These are phyloP conservation scores for Pundamilia nyererei DNA, from an alignment of 2,113 vertebrate genomes.

Conservation along the genomic window DNA sequence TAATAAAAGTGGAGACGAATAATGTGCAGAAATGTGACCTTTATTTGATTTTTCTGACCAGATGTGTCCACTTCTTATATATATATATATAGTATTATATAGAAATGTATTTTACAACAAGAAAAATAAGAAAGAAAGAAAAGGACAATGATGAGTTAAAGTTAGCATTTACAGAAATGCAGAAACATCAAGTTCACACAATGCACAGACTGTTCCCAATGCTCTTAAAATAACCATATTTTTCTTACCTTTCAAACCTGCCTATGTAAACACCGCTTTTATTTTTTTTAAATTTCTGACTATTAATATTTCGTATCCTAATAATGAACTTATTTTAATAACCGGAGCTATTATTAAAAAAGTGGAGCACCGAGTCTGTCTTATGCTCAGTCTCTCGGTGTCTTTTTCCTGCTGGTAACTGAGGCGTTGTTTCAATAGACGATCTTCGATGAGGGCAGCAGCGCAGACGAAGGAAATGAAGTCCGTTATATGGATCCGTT, in stretches of 20 bases:
- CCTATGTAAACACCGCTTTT: background rate
- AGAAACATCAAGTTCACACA: background rate
- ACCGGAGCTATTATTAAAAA: rapidly evolving
- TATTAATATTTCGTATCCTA: background rate
- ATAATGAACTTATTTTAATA: background rate
- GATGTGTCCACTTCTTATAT: background rate
- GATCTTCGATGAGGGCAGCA: constrained; percentile 15
- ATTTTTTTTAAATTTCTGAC: rapidly evolving
- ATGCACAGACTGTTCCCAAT: background rate
- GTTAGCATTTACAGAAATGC: background rate
- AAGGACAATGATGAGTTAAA: background rate
- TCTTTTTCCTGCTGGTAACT: rapidly evolving
- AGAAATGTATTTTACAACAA: background rate
- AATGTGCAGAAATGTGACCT: background rate
- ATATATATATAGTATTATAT: background rate
- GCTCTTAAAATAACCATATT: background rate
- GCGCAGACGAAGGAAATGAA: background rate
- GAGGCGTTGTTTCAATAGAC: background rate
- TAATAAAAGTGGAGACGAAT: rapidly evolving
- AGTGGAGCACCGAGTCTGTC: background rate
- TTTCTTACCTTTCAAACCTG: background rate
- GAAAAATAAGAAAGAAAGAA: background rate
- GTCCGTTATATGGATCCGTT: background rate
- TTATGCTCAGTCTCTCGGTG: background rate
- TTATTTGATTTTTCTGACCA: background rate